A percentile compares a stretch with the other conserved stretches of the same genome.
Conservation (phyloP, 2,113 vertebrate genomes). For the Boleophthalmus pectinirostris region DNA sequence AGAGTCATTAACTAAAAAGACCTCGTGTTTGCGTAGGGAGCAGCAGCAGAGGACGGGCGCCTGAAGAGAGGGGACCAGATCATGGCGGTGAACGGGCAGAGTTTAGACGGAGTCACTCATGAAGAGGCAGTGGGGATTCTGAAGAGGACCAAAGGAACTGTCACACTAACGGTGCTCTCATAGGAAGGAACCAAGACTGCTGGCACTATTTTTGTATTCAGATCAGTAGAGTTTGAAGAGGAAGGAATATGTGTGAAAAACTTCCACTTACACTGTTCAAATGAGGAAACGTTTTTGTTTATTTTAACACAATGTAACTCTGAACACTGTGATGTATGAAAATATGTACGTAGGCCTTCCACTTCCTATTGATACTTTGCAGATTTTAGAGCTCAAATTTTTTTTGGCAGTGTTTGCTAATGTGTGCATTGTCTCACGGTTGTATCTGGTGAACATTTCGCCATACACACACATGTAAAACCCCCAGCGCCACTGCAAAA, state of each 20-base stretch:
- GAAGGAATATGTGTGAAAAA: background rate
- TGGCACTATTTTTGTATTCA: background rate
- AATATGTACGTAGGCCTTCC: too few species aligned
- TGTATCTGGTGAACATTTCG: too few species aligned
- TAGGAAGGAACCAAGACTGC: slow-evolving; percentile 62
- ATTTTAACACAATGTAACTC: slow-evolving; percentile 22
- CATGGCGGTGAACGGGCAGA: slow-evolving; percentile 93
- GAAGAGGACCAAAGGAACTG: slow-evolving; percentile 92
- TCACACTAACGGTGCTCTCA: slow-evolving; percentile 91
- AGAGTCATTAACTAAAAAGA: background rate
- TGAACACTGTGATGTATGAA: slow-evolving; percentile 53
- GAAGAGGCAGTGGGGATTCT: slow-evolving; percentile 95
- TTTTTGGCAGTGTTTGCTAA: too few species aligned
- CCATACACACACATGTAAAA: too few species aligned
- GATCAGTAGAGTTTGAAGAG: background rate
- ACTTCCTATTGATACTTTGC: background rate
- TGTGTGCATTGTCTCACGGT: too few species aligned
- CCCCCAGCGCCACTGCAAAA: too few species aligned
- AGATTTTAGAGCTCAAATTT: too few species aligned
- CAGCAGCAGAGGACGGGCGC: slow-evolving; percentile 92
- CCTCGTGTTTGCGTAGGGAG: slow-evolving; percentile 78
- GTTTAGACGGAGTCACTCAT: slow-evolving; percentile 92
- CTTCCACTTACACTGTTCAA: slow-evolving; percentile 18
- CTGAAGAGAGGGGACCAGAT: slow-evolving; percentile 97
- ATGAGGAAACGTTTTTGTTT: slow-evolving; percentile 16